Conservation (phyloP, 2,888 invertebrate genomes). For the Leptinotarsa rubiginosa region DNA sequence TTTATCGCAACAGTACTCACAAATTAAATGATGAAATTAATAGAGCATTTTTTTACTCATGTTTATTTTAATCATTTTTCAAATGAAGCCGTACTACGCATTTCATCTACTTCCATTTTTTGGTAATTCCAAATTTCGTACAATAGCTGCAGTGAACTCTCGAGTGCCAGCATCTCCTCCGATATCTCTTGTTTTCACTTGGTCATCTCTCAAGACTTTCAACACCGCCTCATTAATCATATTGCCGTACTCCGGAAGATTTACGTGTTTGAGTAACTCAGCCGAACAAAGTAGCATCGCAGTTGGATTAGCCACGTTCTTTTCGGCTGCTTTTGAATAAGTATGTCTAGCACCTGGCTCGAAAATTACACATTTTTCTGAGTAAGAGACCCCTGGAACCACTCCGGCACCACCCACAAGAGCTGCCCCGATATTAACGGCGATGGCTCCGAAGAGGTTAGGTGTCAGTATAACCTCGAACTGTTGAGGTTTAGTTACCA, state of each 20-base stretch:
- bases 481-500: constrained; percentile 96
- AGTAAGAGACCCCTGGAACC: constrained; percentile 95
- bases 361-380: constrained; percentile 92
- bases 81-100: background rate
- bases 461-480: constrained; percentile 99
- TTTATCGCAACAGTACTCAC: too few relatives aligned
- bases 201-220: constrained; percentile 74
- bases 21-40: too few relatives aligned
- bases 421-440: constrained; percentile 96
- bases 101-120: background rate
- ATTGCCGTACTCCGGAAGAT: constrained; percentile 80
- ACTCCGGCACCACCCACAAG: constrained; percentile 99
- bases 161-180: constrained; percentile 95
- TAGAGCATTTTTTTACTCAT: too few relatives aligned
- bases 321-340: constrained; percentile 91
- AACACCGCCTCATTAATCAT: constrained; percentile 80
- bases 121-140: background rate
- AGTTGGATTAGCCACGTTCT: constrained; percentile 97
- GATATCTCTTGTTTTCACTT: constrained; percentile 91
- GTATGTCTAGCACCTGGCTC: constrained; percentile 98
- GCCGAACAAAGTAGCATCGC: constrained; percentile 78
- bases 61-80: too few relatives aligned
- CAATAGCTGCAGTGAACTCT: constrained; percentile 74
- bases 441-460: constrained; percentile 97
- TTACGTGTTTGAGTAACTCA: constrained; percentile 83